These are phyloP conservation scores for Hestina assimilis DNA, from an alignment of 1,140 invertebrate species.

Conservation along the genomic window DNA sequence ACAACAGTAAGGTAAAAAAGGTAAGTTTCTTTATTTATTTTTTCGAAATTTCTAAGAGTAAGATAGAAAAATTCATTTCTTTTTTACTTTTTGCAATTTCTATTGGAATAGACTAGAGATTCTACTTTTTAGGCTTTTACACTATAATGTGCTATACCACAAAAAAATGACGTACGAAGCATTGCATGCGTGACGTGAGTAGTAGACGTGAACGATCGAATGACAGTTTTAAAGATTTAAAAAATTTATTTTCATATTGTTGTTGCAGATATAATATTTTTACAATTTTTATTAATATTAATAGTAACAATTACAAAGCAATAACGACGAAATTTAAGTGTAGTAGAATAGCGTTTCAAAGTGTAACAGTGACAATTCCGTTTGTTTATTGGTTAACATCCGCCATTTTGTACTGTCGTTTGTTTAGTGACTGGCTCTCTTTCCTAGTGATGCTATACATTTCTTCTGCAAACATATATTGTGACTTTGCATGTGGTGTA, in stretches of 20 bases:
- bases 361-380: slow-evolving; percentile 64
- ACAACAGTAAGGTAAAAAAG: no score
- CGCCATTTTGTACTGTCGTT: slow-evolving; percentile 78
- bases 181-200: slow-evolving; percentile 68
- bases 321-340: slow-evolving; percentile 50
- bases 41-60: no score
- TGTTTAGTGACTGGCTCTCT: slow-evolving; percentile 74
- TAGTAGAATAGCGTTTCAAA: slow-evolving; percentile 38
- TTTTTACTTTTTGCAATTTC: no score
- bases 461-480: slow-evolving; percentile 58
- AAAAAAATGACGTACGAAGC: slow-evolving; percentile 48
- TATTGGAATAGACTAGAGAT: no score
- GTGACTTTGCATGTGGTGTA: slow-evolving; percentile 64
- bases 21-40: no score
- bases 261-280: slow-evolving; percentile 62
- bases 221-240: slow-evolving; percentile 68
- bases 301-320: slow-evolving; percentile 42
- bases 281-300: slow-evolving; percentile 63
- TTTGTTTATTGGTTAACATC: slow-evolving; percentile 78
- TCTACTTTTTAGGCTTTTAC: slow-evolving; percentile 1
- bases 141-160: slow-evolving; percentile 13
- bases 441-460: slow-evolving; percentile 67
- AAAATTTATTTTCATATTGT: slow-evolving; percentile 61
- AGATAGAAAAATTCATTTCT: no score
- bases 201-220: slow-evolving; percentile 68